Evolutionary conservation across 2,888 invertebrate genomes (phyloP).

Genomic region (Brenthis ino): DNA sequence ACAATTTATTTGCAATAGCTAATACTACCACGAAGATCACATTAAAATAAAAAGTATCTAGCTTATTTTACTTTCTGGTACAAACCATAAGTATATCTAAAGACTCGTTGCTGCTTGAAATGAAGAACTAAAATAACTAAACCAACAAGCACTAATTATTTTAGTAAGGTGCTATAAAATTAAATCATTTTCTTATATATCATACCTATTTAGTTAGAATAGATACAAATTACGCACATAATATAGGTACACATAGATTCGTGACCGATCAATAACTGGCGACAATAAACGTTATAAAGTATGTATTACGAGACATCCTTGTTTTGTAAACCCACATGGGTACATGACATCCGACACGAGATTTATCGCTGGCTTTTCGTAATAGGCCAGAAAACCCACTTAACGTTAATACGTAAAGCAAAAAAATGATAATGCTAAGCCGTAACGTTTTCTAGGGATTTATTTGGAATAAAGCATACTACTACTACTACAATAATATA

Average conservation of each 20-base stretch:
- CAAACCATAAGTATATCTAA: too few species aligned
- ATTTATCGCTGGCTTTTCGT: constrained; percentile 32
- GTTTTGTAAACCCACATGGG: constrained; percentile 42
- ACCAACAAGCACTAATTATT: too few species aligned
- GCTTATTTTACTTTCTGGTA: too few species aligned
- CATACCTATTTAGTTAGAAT: neutral
- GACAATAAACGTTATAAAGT: constrained; percentile 47
- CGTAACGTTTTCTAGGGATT: neutral
- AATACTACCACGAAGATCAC: too few species aligned
- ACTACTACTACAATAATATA: too few species aligned
- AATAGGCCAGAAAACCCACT: constrained; percentile 24
- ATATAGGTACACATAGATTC: constrained; percentile 43
- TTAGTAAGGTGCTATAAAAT: too few species aligned
- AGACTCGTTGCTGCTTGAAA: too few species aligned
- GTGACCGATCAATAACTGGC: constrained; percentile 51
- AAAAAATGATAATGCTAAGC: neutral
- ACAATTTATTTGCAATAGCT: too few species aligned
- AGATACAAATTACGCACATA: neutral
- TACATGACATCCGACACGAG: constrained; percentile 33
- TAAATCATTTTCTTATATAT: too few species aligned
- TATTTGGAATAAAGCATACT: too few species aligned
- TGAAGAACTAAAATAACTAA: too few species aligned
- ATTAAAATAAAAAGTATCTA: too few species aligned
- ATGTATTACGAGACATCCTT: constrained; percentile 57
- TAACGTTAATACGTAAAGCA: neutral